Evolutionary conservation across 2,113 vertebrate genomes (phyloP).

Genomic region (Cavia porcellus): DNA sequence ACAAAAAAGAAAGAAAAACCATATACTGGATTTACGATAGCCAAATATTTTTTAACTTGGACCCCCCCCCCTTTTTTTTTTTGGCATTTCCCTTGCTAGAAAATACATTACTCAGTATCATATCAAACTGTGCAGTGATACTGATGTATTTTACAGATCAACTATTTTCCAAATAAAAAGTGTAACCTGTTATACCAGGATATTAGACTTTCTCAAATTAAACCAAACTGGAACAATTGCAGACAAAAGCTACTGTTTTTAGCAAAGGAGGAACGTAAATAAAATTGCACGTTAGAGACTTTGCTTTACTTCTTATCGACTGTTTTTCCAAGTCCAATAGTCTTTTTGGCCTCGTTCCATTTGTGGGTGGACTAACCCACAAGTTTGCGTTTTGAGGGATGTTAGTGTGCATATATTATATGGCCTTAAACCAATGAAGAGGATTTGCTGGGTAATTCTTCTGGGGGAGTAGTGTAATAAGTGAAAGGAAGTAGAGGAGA

Average conservation of each 20-base stretch:
- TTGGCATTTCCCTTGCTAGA: conserved; percentile 66
- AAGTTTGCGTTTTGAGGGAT: conserved; percentile 35
- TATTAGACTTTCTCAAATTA: conserved; percentile 64
- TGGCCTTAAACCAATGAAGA: background rate
- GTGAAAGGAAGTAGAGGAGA: background rate
- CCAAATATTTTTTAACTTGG: conserved; percentile 64
- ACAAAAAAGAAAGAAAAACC: conserved; percentile 72
- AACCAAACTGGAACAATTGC: conserved; percentile 15
- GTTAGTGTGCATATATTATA: background rate
- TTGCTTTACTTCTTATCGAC: conserved; percentile 35
- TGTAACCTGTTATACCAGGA: conserved; percentile 7
- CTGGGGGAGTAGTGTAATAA: background rate
- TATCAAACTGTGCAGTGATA: conserved; percentile 11
- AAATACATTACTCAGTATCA: conserved; percentile 59
- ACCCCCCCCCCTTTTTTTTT: background rate
- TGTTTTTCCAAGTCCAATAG: conserved; percentile 15
- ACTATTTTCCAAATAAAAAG: conserved; percentile 43
- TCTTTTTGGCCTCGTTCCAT: conserved; percentile 20
- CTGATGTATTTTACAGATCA: conserved; percentile 34
- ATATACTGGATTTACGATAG: conserved; percentile 61
- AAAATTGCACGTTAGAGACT: conserved; percentile 26
- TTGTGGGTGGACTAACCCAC: background rate
- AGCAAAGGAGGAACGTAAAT: conserved; percentile 38
- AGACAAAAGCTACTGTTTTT: conserved; percentile 55
- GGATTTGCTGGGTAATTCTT: conserved; percentile 37